Base-by-base conservation (phyloP, 2,888 invertebrate species). In the Lepidocyrtoides sp. region DNA sequence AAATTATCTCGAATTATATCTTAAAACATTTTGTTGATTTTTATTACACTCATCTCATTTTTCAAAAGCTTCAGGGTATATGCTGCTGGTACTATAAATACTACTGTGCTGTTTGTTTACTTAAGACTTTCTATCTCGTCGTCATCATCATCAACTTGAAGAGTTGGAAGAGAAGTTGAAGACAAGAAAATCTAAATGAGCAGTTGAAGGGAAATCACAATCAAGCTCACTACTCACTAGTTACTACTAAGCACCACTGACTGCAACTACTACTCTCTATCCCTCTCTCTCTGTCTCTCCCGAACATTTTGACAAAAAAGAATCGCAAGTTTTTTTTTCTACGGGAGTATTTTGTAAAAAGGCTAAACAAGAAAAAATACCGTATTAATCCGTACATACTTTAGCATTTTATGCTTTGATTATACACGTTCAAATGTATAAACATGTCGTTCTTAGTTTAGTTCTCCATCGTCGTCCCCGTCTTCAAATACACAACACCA, bases 301-400 rank as follows among this genome's bases (percentile, higher is more conserved):
- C 51, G 26, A 23, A 75, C 44, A 44, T 48, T 51, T 48, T 75
- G 75, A 75, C 75, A 75, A 48, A 48, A 75, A 48, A 26, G 75
- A 23, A 75, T 51, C 51, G 75, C 75, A 44, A 75, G 75, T 75
- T 75, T 14, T 48, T 75, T 23, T 26, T n/a, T n/a, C n/a, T n/a
- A n/a, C n/a, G n/a, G n/a, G n/a, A n/a, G n/a, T n/a, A n/a, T n/a
- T n/a, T n/a, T n/a, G n/a, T n/a, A 48, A 8, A 48, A 48, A 51
- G 48, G 29, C 26, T 4, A 48, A 1, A 41, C 26, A 75, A 48
- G 14, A 48, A 44, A 75, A 48, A 75, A 75, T 75, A 48, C 26
- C 44, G 26, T 75, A 75, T 75, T 75, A 75, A 75, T 75, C 75
- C 75, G n/a, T 75, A 48, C 75, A 75, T 75, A 75, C 75, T 75